Conservation (phyloP, 53 echinoderm and acorn worm species). For the Echinarachnius parma region DNA sequence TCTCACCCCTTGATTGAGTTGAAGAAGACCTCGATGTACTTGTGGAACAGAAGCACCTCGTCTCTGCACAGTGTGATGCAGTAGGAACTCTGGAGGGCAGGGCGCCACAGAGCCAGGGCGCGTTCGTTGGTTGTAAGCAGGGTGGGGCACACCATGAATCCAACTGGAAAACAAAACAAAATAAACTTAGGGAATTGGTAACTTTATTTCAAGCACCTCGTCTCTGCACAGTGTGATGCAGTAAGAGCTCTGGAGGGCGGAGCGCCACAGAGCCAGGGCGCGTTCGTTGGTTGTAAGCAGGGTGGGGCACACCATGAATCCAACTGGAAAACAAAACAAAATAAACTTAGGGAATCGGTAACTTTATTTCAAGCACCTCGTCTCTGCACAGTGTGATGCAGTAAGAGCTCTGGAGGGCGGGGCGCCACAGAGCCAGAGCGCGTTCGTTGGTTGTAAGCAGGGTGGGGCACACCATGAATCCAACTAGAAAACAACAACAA, state of each 20-base stretch:
- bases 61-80: conserved; percentile 98
- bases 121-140: conserved; percentile 85
- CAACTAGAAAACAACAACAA: too few species aligned
- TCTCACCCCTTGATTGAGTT: conserved; percentile 94
- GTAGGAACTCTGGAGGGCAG: conserved; percentile 82
- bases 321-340: too few species aligned
- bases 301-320: conserved; percentile 94
- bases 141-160: conserved; percentile 94
- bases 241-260: conserved; percentile 83
- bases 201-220: conserved; percentile 87
- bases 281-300: conserved; percentile 85
- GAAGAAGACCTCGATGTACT: conserved; percentile 97
- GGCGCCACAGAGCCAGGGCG: conserved; percentile 79
- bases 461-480: conserved; percentile 94
- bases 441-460: conserved; percentile 85
- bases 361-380: conserved; percentile 87
- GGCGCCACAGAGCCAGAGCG: conserved; percentile 79
- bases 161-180: conserved; percentile 62
- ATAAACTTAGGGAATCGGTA: too few species aligned
- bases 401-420: conserved; percentile 83
- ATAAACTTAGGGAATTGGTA: too few species aligned
- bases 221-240: conserved; percentile 98
- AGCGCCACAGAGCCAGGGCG: conserved; percentile 78
- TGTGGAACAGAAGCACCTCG: conserved; percentile 93
- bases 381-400: conserved; percentile 98